Evolutionary conservation across 2,888 invertebrate genomes (phyloP), one percentile per base, ranked within the genome.

Genomic region (Aphrophora alni): DNA sequence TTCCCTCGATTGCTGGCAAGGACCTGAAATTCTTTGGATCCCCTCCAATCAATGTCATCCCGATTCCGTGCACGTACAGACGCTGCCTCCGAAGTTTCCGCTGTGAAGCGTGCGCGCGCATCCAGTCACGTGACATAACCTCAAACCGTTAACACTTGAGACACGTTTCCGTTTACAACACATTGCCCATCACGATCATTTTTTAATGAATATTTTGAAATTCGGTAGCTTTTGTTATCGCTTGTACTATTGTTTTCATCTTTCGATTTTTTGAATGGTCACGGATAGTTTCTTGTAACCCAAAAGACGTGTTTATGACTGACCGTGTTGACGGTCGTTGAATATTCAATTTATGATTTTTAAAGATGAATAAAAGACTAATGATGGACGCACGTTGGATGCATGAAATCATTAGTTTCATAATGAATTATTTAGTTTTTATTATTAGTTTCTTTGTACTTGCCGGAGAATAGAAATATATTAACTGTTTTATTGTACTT

Each of bases 51-150:
- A 21, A 3, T 21, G 59, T 3, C 59, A 59, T 59, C n/a, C 21
- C n/a, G 21, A 59, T 5, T 59, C 59, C 59, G 4, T 2, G 21
- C 59, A 59, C 59, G 59, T 59, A 59, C 17, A 3, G 59, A 59
- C 59, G 59, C 59, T 59, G 59, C 59, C 59, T 59, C 59, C 59
- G 59, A 59, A 59, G 59, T 59, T 59, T 59, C 59, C 59, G 59
- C 21, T 59, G 59, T 59, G 59, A 21, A 59, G 59, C 59, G 59
- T 59, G 59, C 59, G 59, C 59, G 59, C 59, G 59, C 59, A 59
- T n/a, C 59, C 59, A 2, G 21, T 59, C 59, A 59, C 59, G 21
- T 21, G 21, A n/a, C 21, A 5, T 59, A 21, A 59, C 59, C 59
- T 44, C 44, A 14, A 14, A 44, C 44, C 44, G 59, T 59, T 59